phyloP scores from a whole-genome alignment of 1,140 invertebrate genomes.

The Pentalonia nigronervosa region DNA sequence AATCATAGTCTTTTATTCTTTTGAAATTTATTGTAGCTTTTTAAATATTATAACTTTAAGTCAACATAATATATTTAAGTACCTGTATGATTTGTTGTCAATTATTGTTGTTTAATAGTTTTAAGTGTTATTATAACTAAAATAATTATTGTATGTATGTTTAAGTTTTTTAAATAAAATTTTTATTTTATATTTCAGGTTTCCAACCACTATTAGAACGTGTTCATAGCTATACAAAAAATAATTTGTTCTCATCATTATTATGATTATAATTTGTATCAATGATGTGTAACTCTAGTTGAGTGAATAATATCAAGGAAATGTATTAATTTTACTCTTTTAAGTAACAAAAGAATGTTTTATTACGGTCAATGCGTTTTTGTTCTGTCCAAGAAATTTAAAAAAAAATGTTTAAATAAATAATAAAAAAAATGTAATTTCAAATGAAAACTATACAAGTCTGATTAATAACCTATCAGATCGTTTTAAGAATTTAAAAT shows the following conservation, averaged over 20 bases:
- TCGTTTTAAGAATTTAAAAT: background rate
- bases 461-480: slow-evolving; percentile 33
- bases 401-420: background rate
- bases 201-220: slow-evolving; percentile 25
- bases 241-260: slow-evolving; percentile 43
- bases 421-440: slow-evolving; percentile 24
- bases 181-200: slow-evolving; percentile 25
- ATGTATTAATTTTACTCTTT: slow-evolving; percentile 1
- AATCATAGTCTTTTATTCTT: background rate
- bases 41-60: background rate
- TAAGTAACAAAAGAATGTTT: background rate
- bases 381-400: slow-evolving; percentile 19
- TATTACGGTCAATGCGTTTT: background rate
- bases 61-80: background rate
- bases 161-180: background rate
- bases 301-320: background rate
- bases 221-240: slow-evolving; percentile 37
- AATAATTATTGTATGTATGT: background rate
- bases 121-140: background rate
- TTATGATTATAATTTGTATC: slow-evolving; percentile 35
- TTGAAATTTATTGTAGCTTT: background rate
- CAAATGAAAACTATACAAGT: slow-evolving; percentile 22
- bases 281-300: background rate
- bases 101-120: background rate
- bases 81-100: background rate